phyloP scores from a whole-genome alignment of 1,140 invertebrate species.

The Wasmannia auropunctata region DNA sequence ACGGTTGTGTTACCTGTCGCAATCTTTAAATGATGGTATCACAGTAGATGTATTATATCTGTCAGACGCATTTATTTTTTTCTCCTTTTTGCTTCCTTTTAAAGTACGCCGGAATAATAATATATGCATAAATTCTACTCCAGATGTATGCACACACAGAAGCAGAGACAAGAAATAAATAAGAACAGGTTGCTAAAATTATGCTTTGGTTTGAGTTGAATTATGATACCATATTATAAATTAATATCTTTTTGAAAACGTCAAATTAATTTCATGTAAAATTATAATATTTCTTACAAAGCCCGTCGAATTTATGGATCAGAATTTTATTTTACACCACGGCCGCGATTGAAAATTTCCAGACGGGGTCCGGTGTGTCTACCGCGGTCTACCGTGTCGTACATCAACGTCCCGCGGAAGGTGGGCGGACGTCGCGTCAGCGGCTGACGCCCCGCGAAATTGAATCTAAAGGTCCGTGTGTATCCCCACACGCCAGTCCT shows the following conservation, averaged over 20 bases:
- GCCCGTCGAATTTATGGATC: background rate
- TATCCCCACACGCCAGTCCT: constrained; percentile 47
- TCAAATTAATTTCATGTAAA: background rate
- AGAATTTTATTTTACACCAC: constrained; percentile 26
- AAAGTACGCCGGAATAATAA: background rate
- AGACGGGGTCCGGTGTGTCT: constrained; percentile 14
- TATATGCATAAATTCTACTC: background rate
- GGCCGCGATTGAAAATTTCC: constrained; percentile 25
- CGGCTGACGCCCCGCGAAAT: constrained; percentile 83
- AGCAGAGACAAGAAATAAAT: background rate
- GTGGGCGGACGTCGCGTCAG: constrained; percentile 84
- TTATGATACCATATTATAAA: background rate
- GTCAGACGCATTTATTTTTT: background rate
- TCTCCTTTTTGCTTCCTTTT: background rate
- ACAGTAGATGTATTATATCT: constrained; percentile 5
- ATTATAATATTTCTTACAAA: background rate
- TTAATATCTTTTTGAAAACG: background rate
- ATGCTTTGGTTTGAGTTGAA: background rate
- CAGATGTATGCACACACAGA: background rate
- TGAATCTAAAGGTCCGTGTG: constrained; percentile 83
- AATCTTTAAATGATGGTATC: background rate
- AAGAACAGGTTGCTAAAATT: background rate
- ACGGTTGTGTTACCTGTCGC: constrained; percentile 8
- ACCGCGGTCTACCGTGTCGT: constrained; percentile 76
- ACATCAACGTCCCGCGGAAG: constrained; percentile 80